A percentile compares a stretch with the other conserved stretches of the same genome.
phyloP scores from a whole-genome alignment of 2,797 vertebrate species.

The Tenualosa thibaudeaui region DNA sequence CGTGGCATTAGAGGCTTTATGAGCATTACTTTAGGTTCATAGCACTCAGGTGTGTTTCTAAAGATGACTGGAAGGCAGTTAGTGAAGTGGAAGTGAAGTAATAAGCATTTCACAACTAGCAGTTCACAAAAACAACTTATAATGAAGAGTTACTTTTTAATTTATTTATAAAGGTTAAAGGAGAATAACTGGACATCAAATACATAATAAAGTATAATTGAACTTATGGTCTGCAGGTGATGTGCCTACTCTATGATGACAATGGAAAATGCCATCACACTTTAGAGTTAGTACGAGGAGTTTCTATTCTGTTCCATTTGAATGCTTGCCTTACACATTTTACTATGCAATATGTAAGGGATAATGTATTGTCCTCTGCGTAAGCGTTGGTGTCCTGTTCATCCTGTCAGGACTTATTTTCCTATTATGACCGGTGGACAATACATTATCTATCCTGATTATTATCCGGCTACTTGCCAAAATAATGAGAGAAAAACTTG shows the following conservation, averaged over 20 bases:
- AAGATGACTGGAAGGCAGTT: neutral
- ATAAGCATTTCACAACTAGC: neutral
- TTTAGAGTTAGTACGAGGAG: neutral
- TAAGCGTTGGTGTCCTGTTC: no score
- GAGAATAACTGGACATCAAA: neutral
- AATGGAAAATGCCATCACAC: neutral
- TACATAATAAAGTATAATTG: neutral
- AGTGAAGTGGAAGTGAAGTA: neutral
- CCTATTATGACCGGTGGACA: no score
- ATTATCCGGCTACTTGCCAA: no score
- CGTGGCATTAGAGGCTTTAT: neutral
- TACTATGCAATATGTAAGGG: neutral
- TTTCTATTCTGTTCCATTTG: neutral
- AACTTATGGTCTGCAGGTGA: neutral
- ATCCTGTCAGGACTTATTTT: no score
- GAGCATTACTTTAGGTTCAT: neutral
- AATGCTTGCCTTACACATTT: neutral
- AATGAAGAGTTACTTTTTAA: neutral
- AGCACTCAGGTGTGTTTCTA: neutral
- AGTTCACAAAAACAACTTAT: neutral
- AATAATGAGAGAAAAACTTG: no score
- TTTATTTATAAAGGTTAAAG: neutral
- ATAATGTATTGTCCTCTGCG: no score
- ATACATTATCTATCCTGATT: no score
- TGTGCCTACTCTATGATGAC: neutral